A percentile compares a stretch with the other conserved stretches of the same genome.
Conservation (phyloP, 1,140 invertebrate genomes). For the Apis cerana region DNA sequence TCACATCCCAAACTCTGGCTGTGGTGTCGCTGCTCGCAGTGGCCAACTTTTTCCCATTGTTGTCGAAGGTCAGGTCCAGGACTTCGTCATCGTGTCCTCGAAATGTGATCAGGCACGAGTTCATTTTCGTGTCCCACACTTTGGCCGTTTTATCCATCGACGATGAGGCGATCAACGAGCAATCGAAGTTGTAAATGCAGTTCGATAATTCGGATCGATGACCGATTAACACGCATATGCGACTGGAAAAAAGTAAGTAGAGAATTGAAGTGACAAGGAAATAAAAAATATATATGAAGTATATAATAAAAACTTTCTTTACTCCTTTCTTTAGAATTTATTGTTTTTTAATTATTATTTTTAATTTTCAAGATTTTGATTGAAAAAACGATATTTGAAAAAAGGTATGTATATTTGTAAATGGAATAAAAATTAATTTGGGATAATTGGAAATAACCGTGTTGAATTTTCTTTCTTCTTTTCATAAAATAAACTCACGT, state of each 20-base stretch:
- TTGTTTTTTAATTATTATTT: too few relatives aligned
- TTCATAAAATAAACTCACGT: conserved; percentile 80
- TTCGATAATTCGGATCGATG: conserved; percentile 89
- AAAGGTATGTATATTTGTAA: too few relatives aligned
- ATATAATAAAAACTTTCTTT: too few relatives aligned
- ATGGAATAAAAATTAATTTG: too few relatives aligned
- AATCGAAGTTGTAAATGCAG: conserved; percentile 89
- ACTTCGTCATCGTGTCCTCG: conserved; percentile 88
- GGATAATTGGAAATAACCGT: too few relatives aligned
- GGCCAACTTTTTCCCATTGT: conserved; percentile 85
- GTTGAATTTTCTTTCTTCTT: too few relatives aligned
- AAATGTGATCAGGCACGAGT: conserved; percentile 84
- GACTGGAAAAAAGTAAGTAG: conserved; percentile 74
- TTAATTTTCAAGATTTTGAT: too few relatives aligned
- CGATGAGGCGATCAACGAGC: conserved; percentile 86
- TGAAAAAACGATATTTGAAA: too few relatives aligned
- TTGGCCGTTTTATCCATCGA: conserved; percentile 89
- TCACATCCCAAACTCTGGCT: conserved; percentile 86
- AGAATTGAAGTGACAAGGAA: too few relatives aligned
- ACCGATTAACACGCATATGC: conserved; percentile 84
- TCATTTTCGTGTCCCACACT: conserved; percentile 86
- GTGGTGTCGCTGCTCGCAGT: conserved; percentile 88
- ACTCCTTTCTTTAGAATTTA: too few relatives aligned
- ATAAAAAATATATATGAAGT: not conserved
- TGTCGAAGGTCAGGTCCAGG: conserved; percentile 88